Evolutionary conservation across 2,113 vertebrate species (phyloP).

Genomic region (Eupsittula cactorum): DNA sequence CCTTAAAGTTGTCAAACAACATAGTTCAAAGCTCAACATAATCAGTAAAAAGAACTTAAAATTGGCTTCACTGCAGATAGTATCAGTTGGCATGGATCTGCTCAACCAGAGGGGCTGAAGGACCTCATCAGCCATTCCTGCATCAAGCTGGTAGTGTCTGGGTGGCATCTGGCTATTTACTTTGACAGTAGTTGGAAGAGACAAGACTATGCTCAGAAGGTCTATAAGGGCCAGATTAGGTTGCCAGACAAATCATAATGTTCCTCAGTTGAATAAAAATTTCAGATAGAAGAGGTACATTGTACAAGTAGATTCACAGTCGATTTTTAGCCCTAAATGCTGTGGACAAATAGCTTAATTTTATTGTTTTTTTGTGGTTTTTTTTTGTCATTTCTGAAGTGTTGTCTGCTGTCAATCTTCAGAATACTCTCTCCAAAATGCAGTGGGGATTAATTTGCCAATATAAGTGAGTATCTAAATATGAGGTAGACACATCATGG

Average conservation of each 20-base stretch:
- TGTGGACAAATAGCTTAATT: not conserved
- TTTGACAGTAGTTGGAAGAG: not conserved
- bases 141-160: not conserved
- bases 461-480: not conserved
- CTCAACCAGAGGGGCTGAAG: not conserved
- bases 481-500: not conserved
- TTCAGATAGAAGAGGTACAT: not conserved
- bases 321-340: not conserved
- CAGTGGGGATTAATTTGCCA: not conserved
- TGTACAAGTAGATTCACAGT: not conserved
- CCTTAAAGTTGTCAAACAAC: not conserved
- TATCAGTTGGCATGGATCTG: not conserved
- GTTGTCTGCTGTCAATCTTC: not conserved
- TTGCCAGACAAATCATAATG: not conserved
- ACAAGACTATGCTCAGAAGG: not conserved
- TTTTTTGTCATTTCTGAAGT: not conserved
- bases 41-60: not conserved
- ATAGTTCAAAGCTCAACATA: not conserved
- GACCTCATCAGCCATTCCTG: not conserved
- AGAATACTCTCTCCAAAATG: not conserved
- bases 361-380: rapidly evolving
- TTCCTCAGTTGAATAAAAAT: not conserved
- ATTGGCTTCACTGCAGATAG: not conserved
- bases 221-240: not conserved
- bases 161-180: not conserved